Conservation (phyloP, 1,140 invertebrate genomes). For the Neodiprion pinetum region DNA sequence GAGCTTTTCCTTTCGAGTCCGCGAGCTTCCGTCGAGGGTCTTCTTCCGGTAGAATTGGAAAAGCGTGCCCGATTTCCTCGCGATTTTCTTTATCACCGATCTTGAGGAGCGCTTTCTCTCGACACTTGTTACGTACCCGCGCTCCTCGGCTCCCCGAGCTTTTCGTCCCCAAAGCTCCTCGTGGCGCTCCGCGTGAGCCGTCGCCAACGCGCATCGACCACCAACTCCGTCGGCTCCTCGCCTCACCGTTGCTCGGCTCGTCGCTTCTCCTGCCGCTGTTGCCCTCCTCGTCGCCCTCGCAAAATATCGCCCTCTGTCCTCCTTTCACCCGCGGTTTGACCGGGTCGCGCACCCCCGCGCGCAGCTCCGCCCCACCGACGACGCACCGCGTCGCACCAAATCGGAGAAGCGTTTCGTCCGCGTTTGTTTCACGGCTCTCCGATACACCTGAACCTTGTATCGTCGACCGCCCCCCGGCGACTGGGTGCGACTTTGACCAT, state of each 20-base stretch:
- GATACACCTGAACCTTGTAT: too few species aligned
- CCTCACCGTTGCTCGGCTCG: constrained; percentile 10
- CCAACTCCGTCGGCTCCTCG: constrained; percentile 22
- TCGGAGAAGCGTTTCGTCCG: background rate
- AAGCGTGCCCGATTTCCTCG: too few species aligned
- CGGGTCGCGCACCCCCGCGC: constrained; percentile 50
- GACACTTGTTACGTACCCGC: too few species aligned
- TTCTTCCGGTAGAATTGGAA: too few species aligned
- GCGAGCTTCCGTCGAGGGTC: background rate
- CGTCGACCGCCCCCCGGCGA: too few species aligned
- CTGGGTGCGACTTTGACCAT: too few species aligned
- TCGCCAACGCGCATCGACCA: constrained; percentile 16
- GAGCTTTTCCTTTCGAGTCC: background rate
- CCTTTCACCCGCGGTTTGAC: constrained; percentile 24
- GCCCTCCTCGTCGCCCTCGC: constrained; percentile 13
- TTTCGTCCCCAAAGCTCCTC: background rate
- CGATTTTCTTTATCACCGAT: too few species aligned
- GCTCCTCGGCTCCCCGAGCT: too few species aligned
- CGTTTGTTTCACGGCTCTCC: too few species aligned
- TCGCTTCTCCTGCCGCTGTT: constrained; percentile 27
- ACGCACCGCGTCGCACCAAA: background rate
- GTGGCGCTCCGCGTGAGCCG: constrained; percentile 3
- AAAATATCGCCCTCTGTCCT: constrained; percentile 6
- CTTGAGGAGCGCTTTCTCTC: too few species aligned
- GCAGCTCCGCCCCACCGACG: constrained; percentile 55